A percentile compares a stretch with the other conserved stretches of the same genome.
Evolutionary conservation across 37 sponge, comb jelly and placozoan genomes (phyloP).

Genomic region (Spongilla lacustris): DNA sequence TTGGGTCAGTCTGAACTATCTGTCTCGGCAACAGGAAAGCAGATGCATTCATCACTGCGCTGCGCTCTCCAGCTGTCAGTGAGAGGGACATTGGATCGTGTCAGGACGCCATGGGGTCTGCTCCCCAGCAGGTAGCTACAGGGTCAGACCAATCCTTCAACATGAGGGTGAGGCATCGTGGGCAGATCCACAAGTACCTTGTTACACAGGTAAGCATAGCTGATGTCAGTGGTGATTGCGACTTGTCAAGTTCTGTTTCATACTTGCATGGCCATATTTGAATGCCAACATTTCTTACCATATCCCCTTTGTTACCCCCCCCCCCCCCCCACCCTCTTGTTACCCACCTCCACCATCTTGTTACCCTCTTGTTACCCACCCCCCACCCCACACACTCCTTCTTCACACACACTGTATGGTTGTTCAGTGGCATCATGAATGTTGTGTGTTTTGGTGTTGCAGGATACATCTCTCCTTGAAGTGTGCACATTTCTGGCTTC

Average conservation of each 20-base stretch:
- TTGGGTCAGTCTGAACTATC: no score
- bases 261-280: no score
- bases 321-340: no score
- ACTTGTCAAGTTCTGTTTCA: not conserved
- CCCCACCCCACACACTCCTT: not conserved
- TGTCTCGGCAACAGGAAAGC: not conserved
- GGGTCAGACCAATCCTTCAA: not conserved
- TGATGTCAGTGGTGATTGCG: no score
- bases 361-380: no score
- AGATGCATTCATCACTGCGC: not conserved
- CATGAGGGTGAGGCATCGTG: not conserved
- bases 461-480: not conserved
- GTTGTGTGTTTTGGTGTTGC: not conserved
- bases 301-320: no score
- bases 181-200: not conserved
- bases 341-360: no score
- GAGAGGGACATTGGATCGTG: not conserved
- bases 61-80: not conserved
- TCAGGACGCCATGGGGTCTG: not conserved
- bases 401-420: not conserved
- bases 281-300: no score
- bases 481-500: not conserved
- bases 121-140: not conserved
- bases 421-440: not conserved
- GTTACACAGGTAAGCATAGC: not conserved